Base-by-base conservation (phyloP, 1,140 invertebrate species). In the Lordiphosa mommai region DNA sequence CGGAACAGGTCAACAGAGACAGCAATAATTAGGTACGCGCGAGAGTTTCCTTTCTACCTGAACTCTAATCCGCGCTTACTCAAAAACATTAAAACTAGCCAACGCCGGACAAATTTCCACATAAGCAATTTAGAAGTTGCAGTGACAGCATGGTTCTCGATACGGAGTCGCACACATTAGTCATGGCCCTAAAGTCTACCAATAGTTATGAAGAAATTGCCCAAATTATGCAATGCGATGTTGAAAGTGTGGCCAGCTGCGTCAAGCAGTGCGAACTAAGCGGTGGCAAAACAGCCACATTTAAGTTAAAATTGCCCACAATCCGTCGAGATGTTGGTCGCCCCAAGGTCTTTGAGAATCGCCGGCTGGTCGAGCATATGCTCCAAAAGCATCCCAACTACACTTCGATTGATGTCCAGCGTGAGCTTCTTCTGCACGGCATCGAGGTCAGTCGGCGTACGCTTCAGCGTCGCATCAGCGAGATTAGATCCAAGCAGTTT, bases 341-440 rank as follows among this genome's bases (percentile, higher is more conserved):
- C 2, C 70, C 74, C 4, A 80, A 73, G 7, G 30, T 73, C 5
- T 52, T 70, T 14, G 70, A 80, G 32, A 80, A 80, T 32, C 57
- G 61, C 1, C 12, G 71, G 9, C 6, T 82, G 1, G 51, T 82
- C 7, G 58, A 71, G 37, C 16, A 61, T 1, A 32, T 84, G 52
- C 77, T 82, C 0, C 3, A 3, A 0, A 38, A 64, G 0, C 13
- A 82, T 47, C 77, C 63, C 0, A n/a, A 63, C n/a, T 84, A 32
- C 33, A 82, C 77, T 1, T 84, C 76, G 5, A 60, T 84, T 4
- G 72, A 82, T 61, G 67, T 82, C 0, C 77, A 82, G 49, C 59
- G 59, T 6, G 64, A 69, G 30, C 50, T 77, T 3, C 8, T 51
- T 1, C 4, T 2, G 8, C 58, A 49, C 9, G 77, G 72, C 36